Base-by-base conservation (phyloP, 2,113 vertebrate species). In the Anarhynchus alexandrinus region DNA sequence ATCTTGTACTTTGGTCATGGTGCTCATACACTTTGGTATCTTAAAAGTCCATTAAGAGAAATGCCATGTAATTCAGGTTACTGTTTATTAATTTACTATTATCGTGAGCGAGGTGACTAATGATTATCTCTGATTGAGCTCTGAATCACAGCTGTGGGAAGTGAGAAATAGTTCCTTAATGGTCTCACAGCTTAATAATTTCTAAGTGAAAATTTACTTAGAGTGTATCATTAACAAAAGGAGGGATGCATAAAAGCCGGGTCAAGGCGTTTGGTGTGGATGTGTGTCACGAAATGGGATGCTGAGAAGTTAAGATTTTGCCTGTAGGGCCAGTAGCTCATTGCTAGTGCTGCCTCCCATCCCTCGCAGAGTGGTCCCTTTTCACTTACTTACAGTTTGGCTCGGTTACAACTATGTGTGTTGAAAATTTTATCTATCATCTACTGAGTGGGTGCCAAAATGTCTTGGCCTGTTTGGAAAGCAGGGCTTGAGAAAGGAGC, bases 101-200 rank as follows among this genome's bases (percentile, higher is more conserved):
- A 34, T 55, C 2, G 0, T 54, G 73, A 95, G 74, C 5, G 4
- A 32, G 36, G 29, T 82, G 91, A 83, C 42, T 83, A 74, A 77
- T n/a, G 38, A 27, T 71, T 83, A 64, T 81, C 42, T 89, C 22
- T n/a, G 66, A 27, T 45, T 26, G 42, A 58, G 54, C 54, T 72
- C 67, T 92, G 86, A 96, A 80, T 89, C 93, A 89, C 62, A 61
- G 62, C 82, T 57, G 83, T 87, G n/a, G 81, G 62, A 74, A 91
- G 81, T 91, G 86, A 95, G 81, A 85, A 95, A 54, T 51, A 58
- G 84, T 58, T 96, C 62, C 81, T 93, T 94, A 93, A 92, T 94
- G 66, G 29, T 12, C 73, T 79, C 3, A 3, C 80, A 73, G 91
- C 55, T 96, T 87, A 96, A 86, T 96, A 1, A 87, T 94, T 97